Evolutionary conservation across 2,113 vertebrate species (phyloP), one percentile per base, ranked within the genome.

Genomic region (Pholis gunnellus): DNA sequence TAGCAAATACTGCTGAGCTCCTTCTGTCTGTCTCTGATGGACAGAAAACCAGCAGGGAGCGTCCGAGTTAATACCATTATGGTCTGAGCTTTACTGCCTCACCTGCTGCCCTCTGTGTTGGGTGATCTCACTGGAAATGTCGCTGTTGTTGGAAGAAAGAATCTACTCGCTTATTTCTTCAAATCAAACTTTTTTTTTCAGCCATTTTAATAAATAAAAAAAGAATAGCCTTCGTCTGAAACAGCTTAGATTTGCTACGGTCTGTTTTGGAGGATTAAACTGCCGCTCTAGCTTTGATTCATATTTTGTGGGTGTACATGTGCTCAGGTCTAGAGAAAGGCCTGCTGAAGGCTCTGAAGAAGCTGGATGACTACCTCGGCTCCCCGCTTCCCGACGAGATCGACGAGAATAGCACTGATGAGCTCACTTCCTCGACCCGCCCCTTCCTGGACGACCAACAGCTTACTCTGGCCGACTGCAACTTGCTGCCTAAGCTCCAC

Each of bases 401-500:
- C 2, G 97, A 98, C 27, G 95, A 97, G 89, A 97, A 96, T 91
- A 96, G 96, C 17, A 89, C 95, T 0, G 97, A 98, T 79, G 97
- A 98, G 4, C 95, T 96, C 86, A 92, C 92, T 70, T 88, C 94
- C 74, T 98, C 97, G 0, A 90, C 93, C 59, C 96, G 97, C 79
- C 94, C 96, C 82, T 98, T 97, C 93, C 95, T 98, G 81, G 97
- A 98, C 5, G 96, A 97, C 44, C 94, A 95, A 31, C 94, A 95
- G 34, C 96, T 98, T 44, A 97, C 97, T 6, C 93, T 98, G 76
- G 96, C 97, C 0, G 97, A 98, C 91, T 98, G 97, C 85, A 98
- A 98, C 92, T 87, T 98, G 75, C 93, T 98, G 88, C 97, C 97
- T 29, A 98, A 98, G 80, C 95, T 98, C 18, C 96, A 98, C 91